Evolutionary conservation across 2,888 invertebrate genomes (phyloP).

Genomic region (Boloria selene): DNA sequence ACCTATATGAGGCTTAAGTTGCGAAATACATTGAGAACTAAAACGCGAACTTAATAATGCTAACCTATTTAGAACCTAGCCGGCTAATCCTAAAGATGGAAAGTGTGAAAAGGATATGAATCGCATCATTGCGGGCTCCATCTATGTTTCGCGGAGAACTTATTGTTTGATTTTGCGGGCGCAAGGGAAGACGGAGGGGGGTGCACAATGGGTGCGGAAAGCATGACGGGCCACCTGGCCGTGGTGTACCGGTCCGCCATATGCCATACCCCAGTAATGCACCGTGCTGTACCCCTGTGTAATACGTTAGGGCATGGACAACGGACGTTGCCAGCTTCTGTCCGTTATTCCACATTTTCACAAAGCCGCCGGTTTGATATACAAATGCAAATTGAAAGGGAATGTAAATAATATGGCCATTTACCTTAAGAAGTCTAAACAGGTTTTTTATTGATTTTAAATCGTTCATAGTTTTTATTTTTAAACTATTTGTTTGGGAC

Average conservation of each 20-base stretch:
- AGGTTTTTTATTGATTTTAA: neutral
- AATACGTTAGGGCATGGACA: conserved; percentile 28
- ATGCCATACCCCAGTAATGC: conserved; percentile 58
- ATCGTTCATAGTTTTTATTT: neutral
- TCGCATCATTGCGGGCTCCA: conserved; percentile 42
- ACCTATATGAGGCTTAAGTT: neutral
- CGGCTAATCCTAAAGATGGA: conserved; percentile 36
- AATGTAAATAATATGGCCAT: conserved; percentile 13
- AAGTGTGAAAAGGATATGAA: conserved; percentile 43
- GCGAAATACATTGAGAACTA: conserved; percentile 12
- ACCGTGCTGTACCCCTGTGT: conserved; percentile 38
- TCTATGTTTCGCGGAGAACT: conserved; percentile 58
- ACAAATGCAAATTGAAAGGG: conserved; percentile 30
- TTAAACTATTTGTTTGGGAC: neutral
- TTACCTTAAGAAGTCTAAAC: conserved; percentile 3
- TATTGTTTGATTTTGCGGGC: conserved; percentile 50
- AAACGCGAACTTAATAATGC: conserved; percentile 14
- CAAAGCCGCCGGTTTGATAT: conserved; percentile 29
- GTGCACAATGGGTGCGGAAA: conserved; percentile 77
- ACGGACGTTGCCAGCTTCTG: conserved; percentile 21
- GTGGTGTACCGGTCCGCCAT: conserved; percentile 77
- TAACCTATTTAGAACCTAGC: conserved; percentile 29
- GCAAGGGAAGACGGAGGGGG: conserved; percentile 48
- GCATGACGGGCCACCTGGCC: conserved; percentile 80
- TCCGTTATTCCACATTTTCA: conserved; percentile 26